Base-by-base conservation (phyloP, 2,113 vertebrate genomes). In the Passer domesticus region DNA sequence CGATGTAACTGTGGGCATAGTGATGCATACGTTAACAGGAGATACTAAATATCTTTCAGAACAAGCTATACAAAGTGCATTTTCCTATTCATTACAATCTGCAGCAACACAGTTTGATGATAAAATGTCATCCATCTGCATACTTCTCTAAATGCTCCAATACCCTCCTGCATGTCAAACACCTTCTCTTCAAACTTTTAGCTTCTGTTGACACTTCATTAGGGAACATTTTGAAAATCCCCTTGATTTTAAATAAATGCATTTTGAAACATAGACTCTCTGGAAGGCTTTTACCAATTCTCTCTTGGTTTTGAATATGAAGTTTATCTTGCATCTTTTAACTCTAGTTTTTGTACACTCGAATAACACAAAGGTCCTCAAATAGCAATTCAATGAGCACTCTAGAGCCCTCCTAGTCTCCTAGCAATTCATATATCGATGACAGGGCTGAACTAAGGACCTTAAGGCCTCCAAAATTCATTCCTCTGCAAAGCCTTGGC, bases 121-220 rank as follows among this genome's bases (percentile, higher is more conserved):
- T 77, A 90, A 94, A 94, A 95, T 94, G 87, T 91, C 85, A 95
- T 69, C 92, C 90, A 93, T 93, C 82, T 86, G 90, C 85, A 80
- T 19, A 33, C 33, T 74, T 94, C 64, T 93, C 60, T 93, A 69
- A 93, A 79, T 4, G 9, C 79, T 94, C 49, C 62, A 90, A 53
- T 77, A 93, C 15, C n/a, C 41, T 88, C 52, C 35, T 50, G 67
- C 73, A 77, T 41, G 60, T 77, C 87, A 95, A 86, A 88, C 16
- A 91, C 64, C 35, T 93, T 90, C 44, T 13, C 56, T 69, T 92
- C 53, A 90, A 91, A 92, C 50, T 90, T 84, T 50, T 63, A 58
- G 28, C 75, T 93, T 95, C 75, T 85, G 62, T 73, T 90, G 87
- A 85, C 55, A 59, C 46, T 77, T 92, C 72, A 95, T 88, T 94